Evolutionary conservation across 2,113 vertebrate genomes (phyloP).

Genomic region (Hippocampus abdominalis): DNA sequence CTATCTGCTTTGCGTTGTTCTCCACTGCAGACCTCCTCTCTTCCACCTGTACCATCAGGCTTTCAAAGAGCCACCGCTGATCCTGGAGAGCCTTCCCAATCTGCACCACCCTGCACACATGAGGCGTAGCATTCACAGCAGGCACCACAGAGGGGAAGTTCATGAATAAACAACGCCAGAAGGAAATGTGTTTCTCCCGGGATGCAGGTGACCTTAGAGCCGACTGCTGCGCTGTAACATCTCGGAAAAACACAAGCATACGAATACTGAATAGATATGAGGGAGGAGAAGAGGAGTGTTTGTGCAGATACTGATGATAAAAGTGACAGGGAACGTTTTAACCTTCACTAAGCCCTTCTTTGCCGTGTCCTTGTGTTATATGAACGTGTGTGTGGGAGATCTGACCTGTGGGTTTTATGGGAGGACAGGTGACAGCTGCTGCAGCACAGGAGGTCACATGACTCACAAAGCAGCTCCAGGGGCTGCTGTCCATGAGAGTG

Average conservation of each 20-base stretch:
- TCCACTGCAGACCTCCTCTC: conserved; percentile 74
- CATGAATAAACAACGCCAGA: conserved; percentile 46
- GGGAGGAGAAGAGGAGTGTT: conserved; percentile 51
- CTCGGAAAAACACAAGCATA: conserved; percentile 55
- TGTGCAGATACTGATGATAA: conserved; percentile 59
- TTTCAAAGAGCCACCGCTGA: conserved; percentile 76
- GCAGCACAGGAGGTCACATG: conserved; percentile 79
- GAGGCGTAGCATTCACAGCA: conserved; percentile 21
- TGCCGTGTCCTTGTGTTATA: conserved; percentile 53
- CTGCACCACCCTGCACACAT: conserved; percentile 65
- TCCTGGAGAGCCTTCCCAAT: conserved; percentile 74
- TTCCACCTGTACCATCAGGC: conserved; percentile 72
- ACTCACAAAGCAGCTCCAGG: conserved; percentile 79
- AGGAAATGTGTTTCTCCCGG: conserved; percentile 45
- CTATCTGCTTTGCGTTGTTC: conserved; percentile 74
- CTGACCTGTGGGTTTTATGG: conserved; percentile 80
- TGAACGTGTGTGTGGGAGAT: conserved; percentile 26
- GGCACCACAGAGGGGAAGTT: conserved; percentile 27
- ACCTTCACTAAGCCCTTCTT: conserved; percentile 44
- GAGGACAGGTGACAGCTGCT: conserved; percentile 80
- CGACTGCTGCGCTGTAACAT: conserved; percentile 49
- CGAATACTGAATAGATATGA: conserved; percentile 58
- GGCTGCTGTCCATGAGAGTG: conserved; percentile 76
- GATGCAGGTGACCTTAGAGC: conserved; percentile 62
- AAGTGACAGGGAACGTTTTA: conserved; percentile 62